Conservation (phyloP, 2,888 invertebrate species). For the Synergus umbraculus region DNA sequence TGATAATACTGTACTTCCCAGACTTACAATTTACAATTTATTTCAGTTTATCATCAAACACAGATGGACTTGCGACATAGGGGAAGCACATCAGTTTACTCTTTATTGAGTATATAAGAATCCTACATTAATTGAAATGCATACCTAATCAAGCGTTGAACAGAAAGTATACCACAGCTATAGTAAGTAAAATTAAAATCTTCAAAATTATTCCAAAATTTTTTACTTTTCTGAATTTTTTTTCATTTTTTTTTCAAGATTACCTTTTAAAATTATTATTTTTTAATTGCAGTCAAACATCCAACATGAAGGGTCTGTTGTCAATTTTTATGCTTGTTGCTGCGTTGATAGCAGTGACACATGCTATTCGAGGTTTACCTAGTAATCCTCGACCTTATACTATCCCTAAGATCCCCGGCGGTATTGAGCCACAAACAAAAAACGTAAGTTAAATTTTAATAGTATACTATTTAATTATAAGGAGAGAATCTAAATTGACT, state of each 20-base stretch:
- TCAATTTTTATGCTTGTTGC: background rate
- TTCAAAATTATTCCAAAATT: background rate
- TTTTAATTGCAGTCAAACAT: background rate
- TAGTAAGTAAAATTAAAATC: background rate
- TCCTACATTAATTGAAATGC: too few relatives aligned
- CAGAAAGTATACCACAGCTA: background rate
- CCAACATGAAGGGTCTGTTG: background rate
- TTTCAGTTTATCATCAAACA: too few relatives aligned
- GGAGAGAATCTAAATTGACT: too few relatives aligned
- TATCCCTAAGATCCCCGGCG: slow-evolving; percentile 42
- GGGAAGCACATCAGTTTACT: background rate
- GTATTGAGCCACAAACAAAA: slow-evolving; percentile 22
- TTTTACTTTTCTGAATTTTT: background rate
- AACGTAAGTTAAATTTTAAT: background rate
- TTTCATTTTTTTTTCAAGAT: too few relatives aligned
- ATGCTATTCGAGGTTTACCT: slow-evolving; percentile 2
- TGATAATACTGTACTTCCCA: too few relatives aligned
- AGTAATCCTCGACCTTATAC: too few relatives aligned
- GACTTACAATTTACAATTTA: too few relatives aligned
- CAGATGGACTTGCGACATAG: too few relatives aligned
- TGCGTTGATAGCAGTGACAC: background rate
- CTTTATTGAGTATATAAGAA: background rate
- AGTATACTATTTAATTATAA: background rate
- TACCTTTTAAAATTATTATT: background rate
- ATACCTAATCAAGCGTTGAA: too few relatives aligned